Evolutionary conservation across 2,113 vertebrate genomes (phyloP).

Genomic region (Steatornis caripensis): DNA sequence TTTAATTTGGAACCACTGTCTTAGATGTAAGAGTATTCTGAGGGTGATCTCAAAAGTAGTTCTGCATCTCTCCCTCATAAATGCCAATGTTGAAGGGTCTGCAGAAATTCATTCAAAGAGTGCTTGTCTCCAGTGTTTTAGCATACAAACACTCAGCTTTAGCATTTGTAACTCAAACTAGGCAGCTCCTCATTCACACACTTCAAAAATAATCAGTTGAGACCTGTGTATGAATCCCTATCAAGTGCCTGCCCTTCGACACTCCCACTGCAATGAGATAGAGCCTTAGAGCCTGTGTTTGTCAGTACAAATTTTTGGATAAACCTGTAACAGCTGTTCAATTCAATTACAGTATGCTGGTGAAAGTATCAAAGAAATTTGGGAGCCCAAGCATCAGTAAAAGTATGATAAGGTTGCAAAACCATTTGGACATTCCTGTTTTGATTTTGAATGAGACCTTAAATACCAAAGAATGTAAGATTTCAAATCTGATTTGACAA

Average conservation of each 20-base stretch:
- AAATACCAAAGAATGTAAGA: background rate
- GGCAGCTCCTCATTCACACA: background rate
- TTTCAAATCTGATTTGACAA: background rate
- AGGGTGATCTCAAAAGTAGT: background rate
- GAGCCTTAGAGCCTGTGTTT: background rate
- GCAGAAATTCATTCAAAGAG: background rate
- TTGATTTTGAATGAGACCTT: background rate
- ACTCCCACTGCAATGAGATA: background rate
- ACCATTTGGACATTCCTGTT: background rate
- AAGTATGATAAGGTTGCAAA: background rate
- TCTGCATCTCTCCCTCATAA: background rate
- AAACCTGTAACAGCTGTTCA: background rate
- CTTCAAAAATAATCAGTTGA: background rate
- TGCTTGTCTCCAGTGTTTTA: background rate
- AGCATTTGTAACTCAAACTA: background rate
- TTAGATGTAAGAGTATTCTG: background rate
- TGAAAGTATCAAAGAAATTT: background rate
- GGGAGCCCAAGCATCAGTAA: background rate
- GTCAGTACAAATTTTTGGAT: background rate
- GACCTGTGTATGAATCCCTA: background rate
- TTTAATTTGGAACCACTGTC: background rate
- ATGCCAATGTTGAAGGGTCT: background rate
- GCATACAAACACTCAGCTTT: background rate
- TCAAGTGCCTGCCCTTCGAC: background rate
- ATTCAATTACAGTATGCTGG: background rate